phyloP scores from a whole-genome alignment of 64 coral and sea anemone species.

The Pachyseris speciosa region DNA sequence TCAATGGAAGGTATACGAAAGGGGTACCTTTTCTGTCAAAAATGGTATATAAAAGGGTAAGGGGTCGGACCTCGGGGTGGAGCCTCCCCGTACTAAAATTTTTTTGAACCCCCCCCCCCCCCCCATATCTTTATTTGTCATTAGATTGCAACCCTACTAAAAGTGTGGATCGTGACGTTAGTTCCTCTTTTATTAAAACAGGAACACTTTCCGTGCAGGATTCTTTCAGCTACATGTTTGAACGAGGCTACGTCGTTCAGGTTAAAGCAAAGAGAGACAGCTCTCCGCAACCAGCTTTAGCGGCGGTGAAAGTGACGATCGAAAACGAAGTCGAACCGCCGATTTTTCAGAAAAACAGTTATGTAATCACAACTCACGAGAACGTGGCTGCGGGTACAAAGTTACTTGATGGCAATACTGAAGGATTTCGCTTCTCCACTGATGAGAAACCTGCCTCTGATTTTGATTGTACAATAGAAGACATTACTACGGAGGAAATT shows the following conservation, averaged over 20 bases:
- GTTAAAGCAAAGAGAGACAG: slow-evolving; percentile 47
- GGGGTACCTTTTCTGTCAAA: no score
- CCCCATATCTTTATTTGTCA: no score
- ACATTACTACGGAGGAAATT: slow-evolving; percentile 49
- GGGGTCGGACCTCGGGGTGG: no score
- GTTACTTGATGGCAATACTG: slow-evolving; percentile 27
- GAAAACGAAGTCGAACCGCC: slow-evolving; percentile 64
- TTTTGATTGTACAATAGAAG: slow-evolving; percentile 74
- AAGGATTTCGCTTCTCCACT: slow-evolving; percentile 66
- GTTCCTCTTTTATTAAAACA: neutral
- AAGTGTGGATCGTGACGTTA: no score
- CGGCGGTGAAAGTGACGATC: slow-evolving; percentile 27
- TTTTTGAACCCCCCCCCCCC: no score
- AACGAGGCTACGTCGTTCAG: slow-evolving; percentile 47
- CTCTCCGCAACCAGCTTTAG: neutral
- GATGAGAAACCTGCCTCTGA: slow-evolving; percentile 33
- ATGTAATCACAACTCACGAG: slow-evolving; percentile 65
- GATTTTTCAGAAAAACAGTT: slow-evolving; percentile 39
- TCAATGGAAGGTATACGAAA: no score
- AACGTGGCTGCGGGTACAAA: slow-evolving; percentile 47
- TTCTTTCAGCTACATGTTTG: slow-evolving; percentile 62
- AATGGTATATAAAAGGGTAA: no score
- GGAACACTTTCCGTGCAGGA: slow-evolving; percentile 18
- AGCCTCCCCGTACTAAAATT: no score
- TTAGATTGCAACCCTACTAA: no score